Base-by-base conservation (phyloP, 2,113 vertebrate species). In the Hydrolagus affinis region DNA sequence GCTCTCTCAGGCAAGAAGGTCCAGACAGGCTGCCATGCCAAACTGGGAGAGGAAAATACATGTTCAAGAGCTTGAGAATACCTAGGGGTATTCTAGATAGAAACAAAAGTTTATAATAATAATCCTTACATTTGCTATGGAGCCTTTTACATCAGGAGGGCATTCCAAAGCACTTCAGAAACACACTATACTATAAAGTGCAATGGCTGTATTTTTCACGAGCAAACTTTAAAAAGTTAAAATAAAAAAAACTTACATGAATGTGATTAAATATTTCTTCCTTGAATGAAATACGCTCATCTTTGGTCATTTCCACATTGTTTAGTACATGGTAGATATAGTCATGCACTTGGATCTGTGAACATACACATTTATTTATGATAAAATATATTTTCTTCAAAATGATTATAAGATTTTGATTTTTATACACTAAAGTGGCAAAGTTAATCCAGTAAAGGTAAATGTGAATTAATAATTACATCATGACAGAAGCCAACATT, bases 231-330 rank as follows among this genome's bases (percentile, higher is more conserved):
- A 70, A 70, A 70, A 17, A 70, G 23, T 21, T 70, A 70, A 70
- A 19, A 70, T 70, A 70, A 70, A 15, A 19, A 3, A 44, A 1
- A 11, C 71, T 73, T 86, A 86, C 86, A 73, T 85, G 71, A n/a
- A 86, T 73, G 30, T 85, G 85, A 66, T 66, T 85, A 62, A 86
- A 69, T 17, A 86, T 23, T 70, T 86, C 86, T 30, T 86, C 85
- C 44, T 86, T 70, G n/a, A 86, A 85, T 60, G 73, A 73, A 11
- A 85, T 19, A 59, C 56, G 69, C 56, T 86, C 80, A 11, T 86
- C 72, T 23, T 86, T 83, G 32, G 86, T 62, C 28, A 86, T 72
- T 8, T 70, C 73, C 76, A n/a, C 62, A 28, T n/a, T 69, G 28
- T 32, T 77, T 8, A 77, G 25, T 11, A 85, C 12, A 10, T 77